Percentiles rank a stretch among this genome's conserved stretches.
These are phyloP conservation scores for Sesia apiformis DNA, from an alignment of 2,888 invertebrate genomes.

Conservation along the genomic window DNA sequence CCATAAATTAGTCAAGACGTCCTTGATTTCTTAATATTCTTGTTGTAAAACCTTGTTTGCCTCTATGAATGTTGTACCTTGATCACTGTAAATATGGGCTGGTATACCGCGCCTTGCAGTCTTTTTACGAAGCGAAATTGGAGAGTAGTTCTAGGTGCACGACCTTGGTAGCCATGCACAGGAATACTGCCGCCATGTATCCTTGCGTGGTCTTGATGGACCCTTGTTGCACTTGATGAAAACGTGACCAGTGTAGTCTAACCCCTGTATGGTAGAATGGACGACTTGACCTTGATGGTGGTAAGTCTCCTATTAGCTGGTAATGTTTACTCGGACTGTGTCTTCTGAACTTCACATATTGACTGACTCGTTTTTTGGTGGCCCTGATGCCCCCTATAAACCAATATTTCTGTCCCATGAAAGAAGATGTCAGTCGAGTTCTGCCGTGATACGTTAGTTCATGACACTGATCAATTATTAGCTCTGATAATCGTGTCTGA, in stretches of 20 bases:
- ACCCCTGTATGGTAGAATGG: conserved; percentile 4
- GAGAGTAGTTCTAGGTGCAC: conserved; percentile 10
- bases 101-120: conserved; percentile 1
- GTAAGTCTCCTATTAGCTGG: neutral
- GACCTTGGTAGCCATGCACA: conserved; percentile 12
- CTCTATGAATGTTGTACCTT: neutral
- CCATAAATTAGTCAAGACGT: too few relatives aligned
- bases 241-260: conserved; percentile 1
- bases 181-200: conserved; percentile 10
- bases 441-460: neutral
- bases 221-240: conserved; percentile 8
- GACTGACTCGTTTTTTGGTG: conserved; percentile 1
- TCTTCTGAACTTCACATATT: neutral
- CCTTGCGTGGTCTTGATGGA: conserved; percentile 10
- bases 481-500: neutral
- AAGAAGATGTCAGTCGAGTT: neutral
- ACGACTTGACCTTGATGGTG: neutral
- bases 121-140: conserved; percentile 5
- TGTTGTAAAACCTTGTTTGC: neutral
- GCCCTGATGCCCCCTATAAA: conserved; percentile 2
- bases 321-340: neutral
- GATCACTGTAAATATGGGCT: conserved; percentile 6
- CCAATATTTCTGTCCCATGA: conserved; percentile 1
- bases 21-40: neutral
- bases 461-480: neutral